Conservation (phyloP, 2,113 vertebrate genomes). For the Trinectes maculatus region DNA sequence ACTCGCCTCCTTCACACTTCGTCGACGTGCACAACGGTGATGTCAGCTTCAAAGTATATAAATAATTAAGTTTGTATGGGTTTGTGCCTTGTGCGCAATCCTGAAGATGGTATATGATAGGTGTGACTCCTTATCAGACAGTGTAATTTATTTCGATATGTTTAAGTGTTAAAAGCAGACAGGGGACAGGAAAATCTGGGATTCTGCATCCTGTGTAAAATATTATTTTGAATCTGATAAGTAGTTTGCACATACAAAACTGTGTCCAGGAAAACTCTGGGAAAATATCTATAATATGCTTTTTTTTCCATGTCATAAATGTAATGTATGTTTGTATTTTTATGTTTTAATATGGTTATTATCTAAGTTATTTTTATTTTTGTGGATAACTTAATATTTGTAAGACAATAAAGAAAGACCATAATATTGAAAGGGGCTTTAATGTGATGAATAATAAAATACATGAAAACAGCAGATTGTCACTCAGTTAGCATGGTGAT, state of each 20-base stretch:
- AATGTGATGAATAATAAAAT: conserved; percentile 69
- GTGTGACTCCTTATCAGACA: conserved; percentile 63
- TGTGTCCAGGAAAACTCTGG: conserved; percentile 76
- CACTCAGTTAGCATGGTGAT: background rate
- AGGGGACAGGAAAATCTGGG: conserved; percentile 25
- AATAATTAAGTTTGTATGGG: conserved; percentile 30
- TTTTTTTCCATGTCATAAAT: conserved; percentile 75
- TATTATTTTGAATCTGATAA: conserved; percentile 69
- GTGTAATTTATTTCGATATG: conserved; percentile 71
- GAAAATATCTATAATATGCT: conserved; percentile 68
- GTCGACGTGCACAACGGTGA: conserved; percentile 33
- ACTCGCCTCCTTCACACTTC: conserved; percentile 53
- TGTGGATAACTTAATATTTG: conserved; percentile 88
- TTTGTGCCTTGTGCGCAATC: conserved; percentile 49
- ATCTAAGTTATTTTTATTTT: conserved; percentile 87
- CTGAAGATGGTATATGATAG: conserved; percentile 42
- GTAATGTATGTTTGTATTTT: conserved; percentile 80
- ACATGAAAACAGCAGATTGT: conserved; percentile 39
- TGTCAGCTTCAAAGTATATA: conserved; percentile 39
- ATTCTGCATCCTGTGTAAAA: conserved; percentile 55
- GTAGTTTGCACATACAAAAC: conserved; percentile 78
- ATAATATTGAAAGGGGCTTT: conserved; percentile 69
- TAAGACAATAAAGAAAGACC: conserved; percentile 79
- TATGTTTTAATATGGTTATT: conserved; percentile 81
- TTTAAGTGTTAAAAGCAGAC: conserved; percentile 60